Evolutionary conservation across 2,888 invertebrate genomes (phyloP).

Genomic region (Nomada ruficornis): DNA sequence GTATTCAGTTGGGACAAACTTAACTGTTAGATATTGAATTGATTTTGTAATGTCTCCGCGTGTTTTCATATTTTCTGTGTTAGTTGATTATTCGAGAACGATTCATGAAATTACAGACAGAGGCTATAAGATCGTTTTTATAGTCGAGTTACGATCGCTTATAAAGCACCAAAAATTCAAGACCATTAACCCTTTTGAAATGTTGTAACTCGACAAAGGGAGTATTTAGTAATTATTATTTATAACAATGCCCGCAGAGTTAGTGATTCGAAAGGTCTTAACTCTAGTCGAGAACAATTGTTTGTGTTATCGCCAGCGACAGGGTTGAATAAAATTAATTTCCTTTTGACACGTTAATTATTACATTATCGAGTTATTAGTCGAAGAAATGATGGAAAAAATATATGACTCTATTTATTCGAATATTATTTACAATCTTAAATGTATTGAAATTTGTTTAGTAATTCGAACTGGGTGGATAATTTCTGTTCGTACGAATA

Average conservation of each 20-base stretch:
- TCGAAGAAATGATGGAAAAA: neutral
- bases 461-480: neutral
- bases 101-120: constrained; percentile 1
- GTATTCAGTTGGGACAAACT: neutral
- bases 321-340: constrained; percentile 32
- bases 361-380: neutral
- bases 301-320: constrained; percentile 12
- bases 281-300: constrained; percentile 4
- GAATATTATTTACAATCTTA: neutral
- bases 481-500: neutral
- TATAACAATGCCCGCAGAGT: constrained; percentile 7
- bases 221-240: neutral
- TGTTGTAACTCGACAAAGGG: neutral
- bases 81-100: constrained; percentile 6
- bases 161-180: constrained; percentile 14
- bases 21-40: constrained; percentile 16
- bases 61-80: constrained; percentile 7
- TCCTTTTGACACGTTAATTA: constrained; percentile 28
- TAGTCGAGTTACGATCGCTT: constrained; percentile 18
- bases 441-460: neutral
- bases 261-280: neutral
- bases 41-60: constrained; percentile 16
- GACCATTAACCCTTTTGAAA: constrained; percentile 23
- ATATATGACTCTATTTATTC: neutral
- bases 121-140: constrained; percentile 10